Conservation (phyloP, 1,140 invertebrate genomes). For the Sipha flava region DNA sequence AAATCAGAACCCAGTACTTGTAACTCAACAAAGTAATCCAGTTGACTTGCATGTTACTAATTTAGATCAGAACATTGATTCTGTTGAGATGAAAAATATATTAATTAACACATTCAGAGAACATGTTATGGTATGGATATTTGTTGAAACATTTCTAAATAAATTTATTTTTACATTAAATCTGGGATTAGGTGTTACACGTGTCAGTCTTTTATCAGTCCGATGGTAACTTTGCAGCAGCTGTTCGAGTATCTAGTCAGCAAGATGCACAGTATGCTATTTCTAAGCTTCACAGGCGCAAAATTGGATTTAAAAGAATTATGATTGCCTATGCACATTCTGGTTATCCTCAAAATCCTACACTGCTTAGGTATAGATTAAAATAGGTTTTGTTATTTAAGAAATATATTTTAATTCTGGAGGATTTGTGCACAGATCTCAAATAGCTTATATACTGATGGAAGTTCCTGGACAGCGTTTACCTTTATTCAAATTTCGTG, state of each 20-base stretch:
- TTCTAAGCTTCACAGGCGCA: constrained; percentile 69
- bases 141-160: neutral
- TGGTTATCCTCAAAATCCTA: constrained; percentile 53
- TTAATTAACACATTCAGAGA: constrained; percentile 25
- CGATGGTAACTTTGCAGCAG: constrained; percentile 59
- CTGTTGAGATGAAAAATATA: constrained; percentile 52
- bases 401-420: constrained; percentile 16
- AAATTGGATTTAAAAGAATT: constrained; percentile 74
- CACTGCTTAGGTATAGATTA: constrained; percentile 50
- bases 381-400: neutral
- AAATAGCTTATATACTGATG: constrained; percentile 50
- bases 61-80: constrained; percentile 65
- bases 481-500: constrained; percentile 76
- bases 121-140: constrained; percentile 11
- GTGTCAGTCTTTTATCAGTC: constrained; percentile 57
- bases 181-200: constrained; percentile 51
- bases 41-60: constrained; percentile 67
- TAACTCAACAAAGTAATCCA: constrained; percentile 38
- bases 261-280: constrained; percentile 73
- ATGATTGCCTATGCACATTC: constrained; percentile 63
- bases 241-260: constrained; percentile 54
- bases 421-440: constrained; percentile 43
- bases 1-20: neutral
- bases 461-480: constrained; percentile 67
- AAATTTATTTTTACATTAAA: neutral